These are phyloP conservation scores for Drosophila stalkeri DNA, from an alignment of 2,888 invertebrate genomes.

Conservation along the genomic window DNA sequence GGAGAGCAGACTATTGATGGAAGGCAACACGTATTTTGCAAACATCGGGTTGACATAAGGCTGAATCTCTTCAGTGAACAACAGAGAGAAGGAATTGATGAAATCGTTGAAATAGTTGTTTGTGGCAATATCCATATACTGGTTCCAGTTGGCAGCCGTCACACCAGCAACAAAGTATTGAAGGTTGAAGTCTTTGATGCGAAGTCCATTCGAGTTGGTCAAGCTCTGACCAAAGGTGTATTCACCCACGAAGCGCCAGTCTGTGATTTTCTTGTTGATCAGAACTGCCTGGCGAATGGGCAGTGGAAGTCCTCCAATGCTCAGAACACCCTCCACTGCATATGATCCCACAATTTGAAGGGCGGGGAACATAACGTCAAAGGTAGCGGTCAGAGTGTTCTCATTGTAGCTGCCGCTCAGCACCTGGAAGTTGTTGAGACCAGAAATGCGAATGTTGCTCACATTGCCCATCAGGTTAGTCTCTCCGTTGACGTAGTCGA, in stretches of 20 bases:
- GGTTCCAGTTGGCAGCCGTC: slow-evolving; percentile 59
- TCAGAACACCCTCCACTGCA: slow-evolving; percentile 49
- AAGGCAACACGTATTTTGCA: slow-evolving; percentile 32
- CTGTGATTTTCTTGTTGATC: slow-evolving; percentile 59
- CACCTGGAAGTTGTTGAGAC: slow-evolving; percentile 61
- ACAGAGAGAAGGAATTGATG: slow-evolving; percentile 37
- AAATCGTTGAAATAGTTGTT: slow-evolving; percentile 71
- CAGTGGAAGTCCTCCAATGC: slow-evolving; percentile 46
- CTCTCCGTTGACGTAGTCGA: slow-evolving; percentile 29
- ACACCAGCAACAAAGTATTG: slow-evolving; percentile 59
- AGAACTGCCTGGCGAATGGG: slow-evolving; percentile 48
- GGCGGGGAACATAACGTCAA: slow-evolving; percentile 63
- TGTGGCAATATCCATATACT: slow-evolving; percentile 61
- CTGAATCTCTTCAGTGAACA: slow-evolving; percentile 62
- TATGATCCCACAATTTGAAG: slow-evolving; percentile 65
- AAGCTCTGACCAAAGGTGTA: slow-evolving; percentile 47
- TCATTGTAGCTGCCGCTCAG: slow-evolving; percentile 55
- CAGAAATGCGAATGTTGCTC: slow-evolving; percentile 65
- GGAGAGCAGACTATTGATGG: slow-evolving; percentile 50
- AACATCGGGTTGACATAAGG: slow-evolving; percentile 27
- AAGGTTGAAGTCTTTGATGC: slow-evolving; percentile 57
- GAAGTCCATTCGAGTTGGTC: slow-evolving; percentile 51
- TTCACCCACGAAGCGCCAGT: slow-evolving; percentile 60
- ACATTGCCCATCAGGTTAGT: slow-evolving; percentile 58
- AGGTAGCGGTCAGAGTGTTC: slow-evolving; percentile 50